phyloP scores from a whole-genome alignment of 2,797 vertebrate species.

The Tenualosa thibaudeaui region DNA sequence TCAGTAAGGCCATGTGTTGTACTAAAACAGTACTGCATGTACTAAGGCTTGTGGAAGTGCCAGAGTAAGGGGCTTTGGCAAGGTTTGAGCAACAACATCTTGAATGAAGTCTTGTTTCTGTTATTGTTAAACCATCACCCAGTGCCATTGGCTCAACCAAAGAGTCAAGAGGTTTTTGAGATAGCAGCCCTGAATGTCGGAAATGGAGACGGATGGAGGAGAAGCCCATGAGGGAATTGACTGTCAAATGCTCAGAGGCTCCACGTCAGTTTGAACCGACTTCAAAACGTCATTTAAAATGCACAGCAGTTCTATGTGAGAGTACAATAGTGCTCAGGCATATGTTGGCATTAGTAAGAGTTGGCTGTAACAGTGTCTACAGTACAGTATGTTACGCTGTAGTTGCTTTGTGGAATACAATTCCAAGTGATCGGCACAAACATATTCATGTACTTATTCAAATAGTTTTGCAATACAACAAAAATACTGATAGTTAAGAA shows the following conservation, averaged over 20 bases:
- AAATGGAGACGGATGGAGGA: neutral
- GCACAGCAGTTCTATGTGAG: slow-evolving; percentile 28
- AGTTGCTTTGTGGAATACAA: slow-evolving; percentile 11
- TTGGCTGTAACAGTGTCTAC: slow-evolving; percentile 6
- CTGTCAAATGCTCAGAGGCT: slow-evolving; percentile 41
- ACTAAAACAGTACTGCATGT: neutral
- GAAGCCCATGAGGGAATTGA: neutral
- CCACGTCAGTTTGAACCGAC: neutral
- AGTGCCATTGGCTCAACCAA: neutral
- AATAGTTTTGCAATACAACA: slow-evolving; percentile 12
- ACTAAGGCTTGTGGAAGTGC: neutral
- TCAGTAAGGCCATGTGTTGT: slow-evolving; percentile 14
- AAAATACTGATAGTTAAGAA: neutral
- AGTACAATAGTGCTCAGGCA: neutral
- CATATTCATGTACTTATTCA: neutral
- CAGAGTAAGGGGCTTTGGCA: neutral
- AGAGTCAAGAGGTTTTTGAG: neutral
- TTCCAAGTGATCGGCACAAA: slow-evolving; percentile 14
- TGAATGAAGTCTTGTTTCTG: neutral
- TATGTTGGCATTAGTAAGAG: slow-evolving; percentile 19
- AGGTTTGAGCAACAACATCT: slow-evolving; percentile 9
- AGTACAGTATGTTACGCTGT: neutral
- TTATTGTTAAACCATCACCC: slow-evolving; percentile 17
- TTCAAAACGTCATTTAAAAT: slow-evolving; percentile 38
- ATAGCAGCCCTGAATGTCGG: neutral